Evolutionary conservation across 1,140 invertebrate species (phyloP).

Genomic region (Drosophila pandora): DNA sequence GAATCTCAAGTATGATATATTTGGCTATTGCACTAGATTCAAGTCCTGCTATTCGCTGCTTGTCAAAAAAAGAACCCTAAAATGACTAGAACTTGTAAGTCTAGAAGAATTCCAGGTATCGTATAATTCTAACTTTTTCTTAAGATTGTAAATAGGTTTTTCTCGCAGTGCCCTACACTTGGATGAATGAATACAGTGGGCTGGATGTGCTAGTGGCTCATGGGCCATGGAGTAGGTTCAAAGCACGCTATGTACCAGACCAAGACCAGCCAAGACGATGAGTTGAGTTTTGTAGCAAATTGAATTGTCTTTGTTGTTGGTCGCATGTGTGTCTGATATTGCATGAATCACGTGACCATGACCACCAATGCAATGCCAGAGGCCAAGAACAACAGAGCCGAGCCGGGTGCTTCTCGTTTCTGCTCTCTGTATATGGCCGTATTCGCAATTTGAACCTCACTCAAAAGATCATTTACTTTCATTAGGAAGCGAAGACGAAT

Average conservation of each 20-base stretch:
- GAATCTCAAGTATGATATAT: neutral
- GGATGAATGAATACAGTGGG: conserved; percentile 75
- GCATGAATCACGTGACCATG: conserved; percentile 83
- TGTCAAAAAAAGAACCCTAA: no score
- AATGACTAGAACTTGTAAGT: no score
- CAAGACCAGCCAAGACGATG: conserved; percentile 72
- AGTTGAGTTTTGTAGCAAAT: conserved; percentile 81
- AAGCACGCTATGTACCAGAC: conserved; percentile 76
- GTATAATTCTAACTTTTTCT: no score
- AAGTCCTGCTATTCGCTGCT: no score
- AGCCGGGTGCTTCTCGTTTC: conserved; percentile 30
- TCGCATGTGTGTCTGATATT: conserved; percentile 54
- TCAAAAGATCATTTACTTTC: conserved; percentile 82
- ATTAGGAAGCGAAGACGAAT: conserved; percentile 58
- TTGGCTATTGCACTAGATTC: no score
- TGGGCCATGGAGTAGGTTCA: conserved; percentile 67
- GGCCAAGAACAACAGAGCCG: conserved; percentile 65
- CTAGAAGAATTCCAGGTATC: no score
- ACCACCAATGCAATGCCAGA: conserved; percentile 67
- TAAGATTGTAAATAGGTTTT: neutral
- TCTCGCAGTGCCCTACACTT: conserved; percentile 47
- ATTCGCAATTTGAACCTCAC: conserved; percentile 75
- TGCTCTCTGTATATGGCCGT: conserved; percentile 64
- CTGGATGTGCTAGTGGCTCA: conserved; percentile 37
- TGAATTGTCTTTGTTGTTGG: conserved; percentile 75